These are phyloP conservation scores for Amblyteles armatorius DNA, from an alignment of 2,888 invertebrate species.

Conservation along the genomic window DNA sequence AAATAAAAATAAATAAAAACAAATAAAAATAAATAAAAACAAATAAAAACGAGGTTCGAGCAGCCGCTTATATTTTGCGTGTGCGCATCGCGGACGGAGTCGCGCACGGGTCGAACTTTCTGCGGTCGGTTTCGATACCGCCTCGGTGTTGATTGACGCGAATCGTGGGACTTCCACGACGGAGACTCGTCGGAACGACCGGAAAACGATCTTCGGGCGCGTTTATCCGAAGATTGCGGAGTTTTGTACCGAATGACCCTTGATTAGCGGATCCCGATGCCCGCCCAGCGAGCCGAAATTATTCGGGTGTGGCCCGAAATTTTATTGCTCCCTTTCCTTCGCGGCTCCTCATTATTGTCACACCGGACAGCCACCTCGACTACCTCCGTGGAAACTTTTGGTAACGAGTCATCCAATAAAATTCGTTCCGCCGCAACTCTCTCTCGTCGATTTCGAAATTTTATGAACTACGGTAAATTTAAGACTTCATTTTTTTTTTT, in stretches of 20 bases:
- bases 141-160: slow-evolving; percentile 46
- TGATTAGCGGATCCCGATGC: not conserved
- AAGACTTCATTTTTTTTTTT: no score
- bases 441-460: not conserved
- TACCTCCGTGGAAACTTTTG: not conserved
- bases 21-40: no score
- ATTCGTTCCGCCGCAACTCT: not conserved
- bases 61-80: slow-evolving; percentile 42
- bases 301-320: slow-evolving; percentile 46
- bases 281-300: slow-evolving; percentile 52
- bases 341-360: not conserved
- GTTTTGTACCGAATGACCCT: slow-evolving; percentile 19
- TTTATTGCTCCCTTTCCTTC: slow-evolving; percentile 39
- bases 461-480: not conserved
- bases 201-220: slow-evolving; percentile 19
- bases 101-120: no score
- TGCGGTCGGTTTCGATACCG: no score
- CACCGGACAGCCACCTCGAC: not conserved
- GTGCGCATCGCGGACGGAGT: slow-evolving; percentile 32
- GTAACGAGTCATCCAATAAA: not conserved
- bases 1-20: no score
- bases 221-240: slow-evolving; percentile 45
- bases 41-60: slow-evolving; percentile 43
- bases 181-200: slow-evolving; percentile 20
- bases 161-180: slow-evolving; percentile 14